Conservation (phyloP, 2,113 vertebrate genomes). For the Lichenostomus cassidix region DNA sequence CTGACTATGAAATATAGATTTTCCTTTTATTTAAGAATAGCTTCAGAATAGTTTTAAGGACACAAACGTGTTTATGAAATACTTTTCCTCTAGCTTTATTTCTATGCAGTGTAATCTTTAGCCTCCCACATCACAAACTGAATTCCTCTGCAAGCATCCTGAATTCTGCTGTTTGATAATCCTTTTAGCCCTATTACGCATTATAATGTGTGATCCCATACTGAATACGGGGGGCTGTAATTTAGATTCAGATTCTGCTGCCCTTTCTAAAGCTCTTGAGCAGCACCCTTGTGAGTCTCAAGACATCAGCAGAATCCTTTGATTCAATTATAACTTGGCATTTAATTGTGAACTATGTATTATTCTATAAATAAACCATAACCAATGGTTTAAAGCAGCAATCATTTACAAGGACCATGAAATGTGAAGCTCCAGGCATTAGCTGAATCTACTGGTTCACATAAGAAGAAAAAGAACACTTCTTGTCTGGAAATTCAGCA, state of each 20-base stretch:
- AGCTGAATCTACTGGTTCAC: background rate
- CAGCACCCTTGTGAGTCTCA: background rate
- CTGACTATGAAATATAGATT: background rate
- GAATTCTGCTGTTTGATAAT: constrained; percentile 42
- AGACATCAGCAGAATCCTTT: constrained; percentile 54
- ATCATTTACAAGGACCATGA: background rate
- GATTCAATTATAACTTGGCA: constrained; percentile 48
- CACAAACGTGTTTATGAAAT: background rate
- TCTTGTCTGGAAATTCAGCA: background rate
- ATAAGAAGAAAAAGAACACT: background rate
- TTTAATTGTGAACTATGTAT: constrained; percentile 51
- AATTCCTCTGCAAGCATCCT: constrained; percentile 3
- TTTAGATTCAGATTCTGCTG: constrained; percentile 32
- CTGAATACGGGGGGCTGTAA: constrained; percentile 15
- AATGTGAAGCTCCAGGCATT: background rate
- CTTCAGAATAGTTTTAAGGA: background rate
- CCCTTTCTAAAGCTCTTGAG: constrained; percentile 36
- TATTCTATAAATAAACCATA: constrained; percentile 53
- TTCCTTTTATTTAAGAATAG: background rate
- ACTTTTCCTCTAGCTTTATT: background rate
- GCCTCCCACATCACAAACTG: background rate
- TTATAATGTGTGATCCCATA: background rate
- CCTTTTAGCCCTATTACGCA: background rate
- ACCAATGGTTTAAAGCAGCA: constrained; percentile 32
- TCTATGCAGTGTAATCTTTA: background rate